These are phyloP conservation scores for Elysia crispata DNA, from an alignment of 2,888 invertebrate genomes.

Conservation along the genomic window DNA sequence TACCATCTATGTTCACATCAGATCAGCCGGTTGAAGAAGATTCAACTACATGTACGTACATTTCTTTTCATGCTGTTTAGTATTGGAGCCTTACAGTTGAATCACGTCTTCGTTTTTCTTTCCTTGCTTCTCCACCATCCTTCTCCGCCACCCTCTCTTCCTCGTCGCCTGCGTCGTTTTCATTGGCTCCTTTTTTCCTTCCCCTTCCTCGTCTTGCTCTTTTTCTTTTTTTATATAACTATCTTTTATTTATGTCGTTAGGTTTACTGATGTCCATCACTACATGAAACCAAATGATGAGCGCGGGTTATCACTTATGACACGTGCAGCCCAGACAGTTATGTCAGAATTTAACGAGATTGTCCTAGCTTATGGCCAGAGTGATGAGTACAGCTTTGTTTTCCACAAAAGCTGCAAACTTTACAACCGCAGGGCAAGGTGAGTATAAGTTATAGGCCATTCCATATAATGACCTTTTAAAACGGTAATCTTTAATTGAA, in stretches of 20 bases:
- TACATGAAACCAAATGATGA: slow-evolving; percentile 78
- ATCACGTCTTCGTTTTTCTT: too few relatives aligned
- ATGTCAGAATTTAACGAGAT: slow-evolving; percentile 89
- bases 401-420: slow-evolving; percentile 78
- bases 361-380: slow-evolving; percentile 92
- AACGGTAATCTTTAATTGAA: too few relatives aligned
- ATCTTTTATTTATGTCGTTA: slow-evolving; percentile 50
- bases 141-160: too few relatives aligned
- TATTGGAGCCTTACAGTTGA: too few relatives aligned
- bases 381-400: slow-evolving; percentile 98
- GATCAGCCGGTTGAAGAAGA: too few relatives aligned
- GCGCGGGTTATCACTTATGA: slow-evolving; percentile 87
- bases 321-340: slow-evolving; percentile 88
- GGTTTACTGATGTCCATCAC: slow-evolving; percentile 76
- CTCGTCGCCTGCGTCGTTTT: too few relatives aligned
- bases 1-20: too few relatives aligned
- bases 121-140: too few relatives aligned
- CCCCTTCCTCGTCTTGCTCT: neutral
- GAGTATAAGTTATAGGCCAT: slow-evolving; percentile 2
- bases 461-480: too few relatives aligned
- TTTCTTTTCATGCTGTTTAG: too few relatives aligned
- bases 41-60: too few relatives aligned
- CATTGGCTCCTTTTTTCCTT: neutral
- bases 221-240: neutral
- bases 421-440: slow-evolving; percentile 87